phyloP scores from a whole-genome alignment of 2,113 vertebrate genomes.

The Isichthys henryi region DNA sequence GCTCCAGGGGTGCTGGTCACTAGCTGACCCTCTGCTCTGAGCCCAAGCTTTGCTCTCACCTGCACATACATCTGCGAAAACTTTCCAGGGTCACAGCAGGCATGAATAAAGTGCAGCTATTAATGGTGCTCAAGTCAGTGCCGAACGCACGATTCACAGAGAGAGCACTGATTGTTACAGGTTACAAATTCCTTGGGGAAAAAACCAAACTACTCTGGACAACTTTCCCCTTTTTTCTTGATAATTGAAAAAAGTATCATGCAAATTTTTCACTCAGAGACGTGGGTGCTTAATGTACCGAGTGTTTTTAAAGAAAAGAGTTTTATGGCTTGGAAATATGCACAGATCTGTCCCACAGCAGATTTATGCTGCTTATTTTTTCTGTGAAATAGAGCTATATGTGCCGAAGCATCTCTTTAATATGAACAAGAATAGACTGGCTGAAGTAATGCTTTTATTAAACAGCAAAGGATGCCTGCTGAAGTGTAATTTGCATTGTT shows the following conservation, averaged over 20 bases:
- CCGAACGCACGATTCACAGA: neutral
- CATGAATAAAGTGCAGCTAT: neutral
- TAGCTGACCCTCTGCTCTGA: neutral
- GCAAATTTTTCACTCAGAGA: neutral
- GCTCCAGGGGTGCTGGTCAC: neutral
- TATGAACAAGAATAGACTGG: neutral
- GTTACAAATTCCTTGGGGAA: neutral
- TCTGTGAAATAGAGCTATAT: neutral
- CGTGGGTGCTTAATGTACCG: neutral
- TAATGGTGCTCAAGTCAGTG: neutral
- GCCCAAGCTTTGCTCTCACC: neutral
- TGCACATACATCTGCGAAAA: neutral
- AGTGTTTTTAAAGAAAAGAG: conserved; percentile 3
- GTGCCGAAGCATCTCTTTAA: neutral
- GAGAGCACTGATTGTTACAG: neutral
- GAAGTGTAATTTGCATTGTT: neutral
- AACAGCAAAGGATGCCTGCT: neutral
- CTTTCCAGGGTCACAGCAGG: neutral
- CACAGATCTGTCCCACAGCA: neutral
- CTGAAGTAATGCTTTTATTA: neutral
- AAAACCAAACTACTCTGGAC: neutral
- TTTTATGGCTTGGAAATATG: neutral
- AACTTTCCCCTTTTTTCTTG: neutral
- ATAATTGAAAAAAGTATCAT: neutral
- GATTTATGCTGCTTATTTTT: neutral